A percentile compares a stretch with the other conserved stretches of the same genome.
Conservation (phyloP, 2,888 invertebrate species). For the Gymnosoma rotundatum region DNA sequence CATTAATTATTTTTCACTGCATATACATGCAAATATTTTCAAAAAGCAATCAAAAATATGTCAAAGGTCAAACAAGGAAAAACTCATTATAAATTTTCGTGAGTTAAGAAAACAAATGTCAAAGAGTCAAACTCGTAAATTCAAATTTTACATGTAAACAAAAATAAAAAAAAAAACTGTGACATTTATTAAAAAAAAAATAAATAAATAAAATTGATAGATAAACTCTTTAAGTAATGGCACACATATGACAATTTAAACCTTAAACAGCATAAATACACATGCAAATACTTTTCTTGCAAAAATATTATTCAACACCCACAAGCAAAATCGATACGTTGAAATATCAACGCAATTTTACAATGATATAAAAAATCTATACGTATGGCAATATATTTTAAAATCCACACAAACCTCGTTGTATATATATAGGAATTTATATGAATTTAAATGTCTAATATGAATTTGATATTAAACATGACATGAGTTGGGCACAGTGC, state of each 20-base stretch:
- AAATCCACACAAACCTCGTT: background rate
- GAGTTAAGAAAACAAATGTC: conserved; percentile 43
- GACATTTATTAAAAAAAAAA: conserved; percentile 1
- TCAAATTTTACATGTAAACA: background rate
- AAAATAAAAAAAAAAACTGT: conserved; percentile 6
- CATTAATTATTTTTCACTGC: too few relatives aligned
- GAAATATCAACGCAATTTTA: conserved; percentile 25
- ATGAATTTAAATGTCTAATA: background rate
- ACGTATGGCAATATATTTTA: background rate
- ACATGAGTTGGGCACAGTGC: background rate
- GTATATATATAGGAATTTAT: background rate
- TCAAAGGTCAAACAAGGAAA: background rate
- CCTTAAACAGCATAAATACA: conserved; percentile 47
- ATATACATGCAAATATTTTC: too few relatives aligned
- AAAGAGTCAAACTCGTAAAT: conserved; percentile 43
- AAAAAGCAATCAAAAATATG: too few relatives aligned
- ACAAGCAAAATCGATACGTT: conserved; percentile 12
- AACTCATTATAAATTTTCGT: conserved; percentile 30
- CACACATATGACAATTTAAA: conserved; percentile 1
- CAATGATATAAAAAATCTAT: background rate
- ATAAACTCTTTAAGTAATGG: conserved; percentile 15
- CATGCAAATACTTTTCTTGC: conserved; percentile 22
- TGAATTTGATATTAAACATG: background rate
- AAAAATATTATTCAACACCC: conserved; percentile 29
- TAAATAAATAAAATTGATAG: background rate